Evolutionary conservation across 2,888 invertebrate species (phyloP).

Genomic region (Liodrosophila aerea): DNA sequence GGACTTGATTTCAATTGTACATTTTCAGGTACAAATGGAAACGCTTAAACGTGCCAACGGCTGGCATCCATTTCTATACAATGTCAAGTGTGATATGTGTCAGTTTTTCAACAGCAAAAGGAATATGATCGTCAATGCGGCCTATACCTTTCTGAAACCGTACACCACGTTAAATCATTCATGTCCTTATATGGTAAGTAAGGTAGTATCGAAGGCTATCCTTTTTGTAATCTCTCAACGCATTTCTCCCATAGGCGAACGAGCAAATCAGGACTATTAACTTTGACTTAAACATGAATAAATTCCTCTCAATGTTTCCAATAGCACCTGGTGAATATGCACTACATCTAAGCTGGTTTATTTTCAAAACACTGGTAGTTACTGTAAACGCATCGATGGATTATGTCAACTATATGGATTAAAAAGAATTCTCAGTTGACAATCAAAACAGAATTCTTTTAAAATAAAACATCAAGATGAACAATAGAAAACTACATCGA

Average conservation of each 20-base stretch:
- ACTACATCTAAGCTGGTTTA: not conserved
- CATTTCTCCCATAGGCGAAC: too few relatives aligned
- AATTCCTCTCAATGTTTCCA: not conserved
- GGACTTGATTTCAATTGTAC: not conserved
- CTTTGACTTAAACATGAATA: not conserved
- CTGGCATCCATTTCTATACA: not conserved
- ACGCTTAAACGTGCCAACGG: slow-evolving; percentile 8
- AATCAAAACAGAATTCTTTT: too few relatives aligned
- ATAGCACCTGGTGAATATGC: not conserved
- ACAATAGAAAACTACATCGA: too few relatives aligned
- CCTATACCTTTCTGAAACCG: not conserved
- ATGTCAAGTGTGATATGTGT: not conserved
- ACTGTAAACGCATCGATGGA: not conserved
- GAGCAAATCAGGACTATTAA: not conserved
- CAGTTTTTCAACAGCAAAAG: not conserved
- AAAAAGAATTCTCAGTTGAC: too few relatives aligned
- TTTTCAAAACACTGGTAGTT: not conserved
- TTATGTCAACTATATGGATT: not conserved
- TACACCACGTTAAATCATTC: slow-evolving; percentile 1
- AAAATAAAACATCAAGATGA: too few relatives aligned
- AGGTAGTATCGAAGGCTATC: too few relatives aligned
- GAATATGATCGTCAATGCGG: not conserved
- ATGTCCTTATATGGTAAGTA: too few relatives aligned
- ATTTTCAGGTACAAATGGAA: slow-evolving; percentile 6
- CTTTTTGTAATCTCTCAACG: not conserved